Base-by-base conservation (phyloP, 92 coral and sea anemone species). In the Epizoanthus illoricatus region DNA sequence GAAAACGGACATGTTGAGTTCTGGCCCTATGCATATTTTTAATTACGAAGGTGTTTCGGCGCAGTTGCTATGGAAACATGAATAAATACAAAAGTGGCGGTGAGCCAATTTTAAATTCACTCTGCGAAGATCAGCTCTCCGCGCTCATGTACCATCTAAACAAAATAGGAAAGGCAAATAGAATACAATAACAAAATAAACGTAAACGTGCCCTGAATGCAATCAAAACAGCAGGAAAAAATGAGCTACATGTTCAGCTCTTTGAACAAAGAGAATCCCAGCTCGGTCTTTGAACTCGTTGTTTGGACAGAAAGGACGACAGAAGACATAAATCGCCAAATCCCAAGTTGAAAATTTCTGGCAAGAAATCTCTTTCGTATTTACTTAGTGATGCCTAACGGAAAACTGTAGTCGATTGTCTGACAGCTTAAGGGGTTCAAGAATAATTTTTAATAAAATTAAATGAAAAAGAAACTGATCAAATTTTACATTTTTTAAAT, bases 1-100 rank as follows among this genome's bases (percentile, higher is more conserved):
- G 72, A 43, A 18, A 17, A 33, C 19, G 5, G 18, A 67, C 4
- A 5, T 33, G 72, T 43, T 36, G 17, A 65, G 17, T 7, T 19
- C 21, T 65, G 23, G 69, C 4, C 39, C 4, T 66, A 52, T 42
- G 24, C 59, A 71, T 43, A 47, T 47, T 71, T 18, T 71, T 11
- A 71, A 49, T 71, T 45, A 19, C 7, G 45, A 39, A 39, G 73
- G 73, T 40, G 73, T 68, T 66, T 39, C n/a, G 70, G 5, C 7
- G 73, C 3, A 39, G 73, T 68, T 68, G 40, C 71, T 58, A 9
- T 21, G 57, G 71, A 62, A 45, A 78, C 40, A 19, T 41, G 17
- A 13, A 41, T 28, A 66, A 62, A 33, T 40, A 33, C 71, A 61
- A 78, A 78, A 78, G 70, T 78, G 82, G 82, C 82, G 64, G 42